phyloP scores from a whole-genome alignment of 2,797 vertebrate species.

The Scolopax rusticola region DNA sequence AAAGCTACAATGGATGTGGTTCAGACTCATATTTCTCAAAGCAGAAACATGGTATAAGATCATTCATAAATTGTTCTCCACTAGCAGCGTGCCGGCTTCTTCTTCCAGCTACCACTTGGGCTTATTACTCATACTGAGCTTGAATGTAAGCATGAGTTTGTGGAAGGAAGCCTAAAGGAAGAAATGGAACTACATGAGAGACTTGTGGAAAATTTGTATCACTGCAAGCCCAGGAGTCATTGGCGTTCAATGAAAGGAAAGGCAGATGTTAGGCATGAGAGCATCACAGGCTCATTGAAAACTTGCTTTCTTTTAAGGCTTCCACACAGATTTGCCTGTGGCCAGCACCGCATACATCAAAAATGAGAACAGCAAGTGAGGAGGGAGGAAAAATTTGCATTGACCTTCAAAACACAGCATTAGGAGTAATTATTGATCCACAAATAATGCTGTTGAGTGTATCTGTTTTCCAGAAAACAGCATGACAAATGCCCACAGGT shows the following conservation, averaged over 20 bases:
- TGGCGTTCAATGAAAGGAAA: conserved; percentile 54
- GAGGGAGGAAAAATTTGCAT: neutral
- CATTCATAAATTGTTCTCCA: neutral
- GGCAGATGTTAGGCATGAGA: neutral
- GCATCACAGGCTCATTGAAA: neutral
- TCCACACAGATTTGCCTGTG: conserved; percentile 9
- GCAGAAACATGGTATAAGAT: neutral
- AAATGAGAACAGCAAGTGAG: conserved; percentile 11
- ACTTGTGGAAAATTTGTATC: neutral
- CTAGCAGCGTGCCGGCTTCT: neutral
- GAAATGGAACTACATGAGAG: conserved; percentile 4
- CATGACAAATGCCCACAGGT: neutral
- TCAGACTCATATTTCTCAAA: neutral
- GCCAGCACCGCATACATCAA: neutral
- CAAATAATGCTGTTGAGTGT: neutral
- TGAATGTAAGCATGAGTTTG: neutral
- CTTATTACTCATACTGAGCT: conserved; percentile 16
- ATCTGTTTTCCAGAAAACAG: neutral
- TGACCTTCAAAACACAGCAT: conserved; percentile 16
- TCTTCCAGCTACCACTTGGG: neutral
- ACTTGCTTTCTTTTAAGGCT: neutral
- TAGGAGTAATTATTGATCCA: conserved; percentile 38
- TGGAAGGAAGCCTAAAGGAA: conserved; percentile 16
- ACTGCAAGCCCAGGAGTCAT: conserved; percentile 47
- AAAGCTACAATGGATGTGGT: neutral